Conservation (phyloP, 2,888 invertebrate genomes). For the Globia sparganii region DNA sequence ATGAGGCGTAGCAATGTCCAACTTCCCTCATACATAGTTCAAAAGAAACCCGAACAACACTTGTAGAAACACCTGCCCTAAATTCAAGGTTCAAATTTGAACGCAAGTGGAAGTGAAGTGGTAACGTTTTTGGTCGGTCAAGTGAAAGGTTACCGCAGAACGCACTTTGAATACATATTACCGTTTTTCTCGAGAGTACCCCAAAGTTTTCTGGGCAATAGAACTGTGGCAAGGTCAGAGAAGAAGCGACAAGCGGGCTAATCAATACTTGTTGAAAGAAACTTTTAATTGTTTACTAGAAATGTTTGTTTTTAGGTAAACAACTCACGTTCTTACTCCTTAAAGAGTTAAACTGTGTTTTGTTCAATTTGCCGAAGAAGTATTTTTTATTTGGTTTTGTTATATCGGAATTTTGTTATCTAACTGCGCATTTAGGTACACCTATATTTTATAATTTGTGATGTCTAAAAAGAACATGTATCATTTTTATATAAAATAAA, state of each 20-base stretch:
- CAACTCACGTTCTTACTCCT: conserved; percentile 29
- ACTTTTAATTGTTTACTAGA: conserved; percentile 45
- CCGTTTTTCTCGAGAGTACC: conserved; percentile 66
- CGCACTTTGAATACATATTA: conserved; percentile 77
- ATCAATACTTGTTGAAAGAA: conserved; percentile 41
- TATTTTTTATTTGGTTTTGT: neutral
- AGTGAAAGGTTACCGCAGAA: conserved; percentile 67
- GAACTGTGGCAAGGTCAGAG: conserved; percentile 49
- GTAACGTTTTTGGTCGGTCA: conserved; percentile 70
- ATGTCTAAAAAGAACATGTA: neutral
- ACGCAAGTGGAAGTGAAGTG: conserved; percentile 50
- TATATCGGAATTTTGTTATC: no score
- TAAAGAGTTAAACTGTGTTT: conserved; percentile 22
- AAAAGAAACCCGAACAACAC: conserved; percentile 18
- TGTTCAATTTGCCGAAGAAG: neutral
- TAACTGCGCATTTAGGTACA: neutral
- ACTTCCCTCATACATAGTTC: neutral
- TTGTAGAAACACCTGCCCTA: conserved; percentile 24
- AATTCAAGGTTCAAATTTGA: conserved; percentile 44
- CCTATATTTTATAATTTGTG: neutral
- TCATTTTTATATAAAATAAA: neutral
- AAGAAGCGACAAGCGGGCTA: conserved; percentile 30
- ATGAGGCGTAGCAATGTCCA: neutral
- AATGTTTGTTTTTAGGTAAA: conserved; percentile 26
- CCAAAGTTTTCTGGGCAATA: conserved; percentile 65